Evolutionary conservation across 1,140 invertebrate genomes (phyloP).

Genomic region (Ceratosolen solmsi): DNA sequence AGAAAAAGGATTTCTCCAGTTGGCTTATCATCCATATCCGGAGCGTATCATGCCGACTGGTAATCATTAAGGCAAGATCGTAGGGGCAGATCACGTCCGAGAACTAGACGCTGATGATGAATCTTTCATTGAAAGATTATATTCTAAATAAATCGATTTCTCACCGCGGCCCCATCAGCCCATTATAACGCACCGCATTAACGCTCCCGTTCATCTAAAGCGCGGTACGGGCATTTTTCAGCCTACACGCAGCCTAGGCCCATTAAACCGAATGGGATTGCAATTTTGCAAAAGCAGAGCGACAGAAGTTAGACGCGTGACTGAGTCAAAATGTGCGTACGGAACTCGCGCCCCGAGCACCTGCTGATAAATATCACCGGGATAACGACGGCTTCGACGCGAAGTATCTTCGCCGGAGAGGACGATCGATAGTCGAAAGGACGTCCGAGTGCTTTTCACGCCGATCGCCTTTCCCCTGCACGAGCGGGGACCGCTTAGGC

Average conservation of each 20-base stretch:
- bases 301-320: background rate
- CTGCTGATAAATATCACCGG: background rate
- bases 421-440: background rate
- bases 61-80: background rate
- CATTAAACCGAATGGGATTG: background rate
- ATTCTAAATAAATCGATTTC: background rate
- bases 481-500: too few species aligned
- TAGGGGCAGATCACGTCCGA: background rate
- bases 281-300: background rate
- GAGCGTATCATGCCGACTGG: background rate
- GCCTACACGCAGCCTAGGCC: background rate
- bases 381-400: background rate
- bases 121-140: slow-evolving; percentile 3
- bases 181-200: background rate
- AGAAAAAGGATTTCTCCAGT: background rate
- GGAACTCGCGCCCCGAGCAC: too few species aligned
- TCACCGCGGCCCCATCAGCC: background rate
- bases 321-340: too few species aligned
- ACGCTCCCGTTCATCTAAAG: background rate
- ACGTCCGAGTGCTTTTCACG: too few species aligned
- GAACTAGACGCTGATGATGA: background rate
- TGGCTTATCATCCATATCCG: background rate
- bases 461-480: too few species aligned
- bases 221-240: background rate
- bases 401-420: background rate